Percentiles rank a stretch among this genome's conserved stretches.
These are phyloP conservation scores for Patiria pectinifera DNA, from an alignment of 53 echinoderm and acorn worm species.

Conservation along the genomic window DNA sequence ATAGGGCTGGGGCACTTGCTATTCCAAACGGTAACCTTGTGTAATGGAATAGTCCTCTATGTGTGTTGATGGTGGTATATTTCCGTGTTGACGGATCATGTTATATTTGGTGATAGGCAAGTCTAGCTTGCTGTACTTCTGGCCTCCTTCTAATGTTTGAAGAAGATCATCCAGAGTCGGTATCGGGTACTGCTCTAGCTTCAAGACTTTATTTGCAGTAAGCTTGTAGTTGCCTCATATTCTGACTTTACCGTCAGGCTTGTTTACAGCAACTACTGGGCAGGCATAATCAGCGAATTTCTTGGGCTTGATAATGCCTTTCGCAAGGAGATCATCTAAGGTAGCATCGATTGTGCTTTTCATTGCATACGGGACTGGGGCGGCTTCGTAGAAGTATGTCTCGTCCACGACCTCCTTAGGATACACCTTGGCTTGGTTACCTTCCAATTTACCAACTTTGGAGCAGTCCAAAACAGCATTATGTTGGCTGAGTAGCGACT, in stretches of 20 bases:
- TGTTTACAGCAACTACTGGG: too few relatives aligned
- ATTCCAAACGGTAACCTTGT: constrained; percentile 70
- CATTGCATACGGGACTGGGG: too few relatives aligned
- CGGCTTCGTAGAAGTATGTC: too few relatives aligned
- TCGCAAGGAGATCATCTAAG: background rate
- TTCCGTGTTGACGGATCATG: constrained; percentile 52
- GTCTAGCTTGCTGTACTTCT: constrained; percentile 65
- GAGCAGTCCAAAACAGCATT: background rate
- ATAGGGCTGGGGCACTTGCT: constrained; percentile 24
- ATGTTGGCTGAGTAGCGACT: constrained; percentile 45
- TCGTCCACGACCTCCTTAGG: too few relatives aligned
- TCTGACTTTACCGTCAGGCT: too few relatives aligned
- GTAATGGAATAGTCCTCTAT: constrained; percentile 64
- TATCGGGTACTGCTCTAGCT: constrained; percentile 54
- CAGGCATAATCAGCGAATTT: too few relatives aligned
- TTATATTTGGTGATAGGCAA: constrained; percentile 75
- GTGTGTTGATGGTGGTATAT: constrained; percentile 72
- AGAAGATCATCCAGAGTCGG: constrained; percentile 65
- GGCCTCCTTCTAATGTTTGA: constrained; percentile 63
- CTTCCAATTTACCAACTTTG: too few relatives aligned
- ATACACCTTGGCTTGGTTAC: too few relatives aligned
- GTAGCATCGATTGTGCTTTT: background rate
- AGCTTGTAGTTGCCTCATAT: too few relatives aligned
- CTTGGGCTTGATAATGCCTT: too few relatives aligned
- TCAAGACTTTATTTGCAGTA: too few relatives aligned